Evolutionary conservation across 2,888 invertebrate species (phyloP), one percentile per base, ranked within the genome.

Genomic region (Drosophila neutralis): DNA sequence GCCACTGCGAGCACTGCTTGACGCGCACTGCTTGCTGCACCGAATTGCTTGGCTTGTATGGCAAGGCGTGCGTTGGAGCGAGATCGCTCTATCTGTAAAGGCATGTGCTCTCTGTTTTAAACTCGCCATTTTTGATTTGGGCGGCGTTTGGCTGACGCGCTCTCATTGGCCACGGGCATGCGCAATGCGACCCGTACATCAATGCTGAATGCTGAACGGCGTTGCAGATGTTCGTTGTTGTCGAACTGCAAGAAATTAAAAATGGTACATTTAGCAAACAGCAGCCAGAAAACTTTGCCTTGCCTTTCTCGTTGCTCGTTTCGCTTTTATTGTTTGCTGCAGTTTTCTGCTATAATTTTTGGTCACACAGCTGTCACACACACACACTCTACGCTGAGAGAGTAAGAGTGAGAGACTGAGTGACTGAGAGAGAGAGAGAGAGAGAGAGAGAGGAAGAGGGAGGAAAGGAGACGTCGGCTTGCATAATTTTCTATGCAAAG

Each of bases 41-140:
- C 13, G 27, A 13, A 11, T 36, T 57, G 65, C 59, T 60, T 38
- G 15, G 33, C 27, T 52, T 48, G 79, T 45, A 45, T 45, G 45
- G 27, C n/a, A 11, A 4, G 8, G 27, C 59, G 15, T 68, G 48
- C 42, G 80, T 6, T 29, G 60, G 57, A 90, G 66, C 69, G 79
- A 67, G 79, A 74, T 57, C 33, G 56, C 54, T 57, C 62, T 57
- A 71, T 64, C 56, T 56, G 49, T 1, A 13, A 6, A 7, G 53
- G 38, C 63, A 52, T 65, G 79, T 68, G 73, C 64, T 87, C 88
- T 76, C 85, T 75, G 61, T 80, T 76, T 60, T 76, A 75, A 83
- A 82, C 89, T 90, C 92, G 92, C 92, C 92, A 92, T 92, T 92
- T 92, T 92, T 87, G 81, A 91, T 92, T 86, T 83, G 91, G 92